Conservation (phyloP, 2,113 vertebrate genomes). For the Gymnocephalus cernua region DNA sequence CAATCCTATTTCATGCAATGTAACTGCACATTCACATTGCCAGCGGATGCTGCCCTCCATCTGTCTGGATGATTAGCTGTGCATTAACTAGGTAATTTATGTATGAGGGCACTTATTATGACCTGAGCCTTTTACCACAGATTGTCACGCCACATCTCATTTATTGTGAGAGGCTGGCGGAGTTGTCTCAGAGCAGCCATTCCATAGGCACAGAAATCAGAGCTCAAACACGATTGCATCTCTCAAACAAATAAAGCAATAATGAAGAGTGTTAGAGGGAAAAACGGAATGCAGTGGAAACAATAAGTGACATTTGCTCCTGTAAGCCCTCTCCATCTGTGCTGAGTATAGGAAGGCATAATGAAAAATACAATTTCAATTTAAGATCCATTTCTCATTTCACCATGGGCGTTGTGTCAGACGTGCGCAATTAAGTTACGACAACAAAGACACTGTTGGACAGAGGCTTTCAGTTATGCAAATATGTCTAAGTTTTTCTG, state of each 20-base stretch:
- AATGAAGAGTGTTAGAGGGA: constrained; percentile 61
- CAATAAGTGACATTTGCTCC: constrained; percentile 75
- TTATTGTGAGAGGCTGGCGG: constrained; percentile 60
- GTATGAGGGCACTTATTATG: constrained; percentile 73
- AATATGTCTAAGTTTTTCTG: constrained; percentile 11
- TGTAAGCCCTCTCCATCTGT: constrained; percentile 58
- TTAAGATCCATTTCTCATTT: constrained; percentile 68
- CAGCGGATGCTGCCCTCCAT: constrained; percentile 40
- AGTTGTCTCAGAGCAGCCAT: constrained; percentile 44
- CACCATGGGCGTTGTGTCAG: constrained; percentile 22
- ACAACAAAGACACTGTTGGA: constrained; percentile 27
- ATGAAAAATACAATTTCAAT: constrained; percentile 78
- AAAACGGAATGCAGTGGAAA: constrained; percentile 50
- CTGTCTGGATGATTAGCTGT: constrained; percentile 73
- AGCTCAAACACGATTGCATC: constrained; percentile 51
- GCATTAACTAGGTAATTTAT: constrained; percentile 78
- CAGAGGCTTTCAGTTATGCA: constrained; percentile 45
- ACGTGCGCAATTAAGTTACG: constrained; percentile 45
- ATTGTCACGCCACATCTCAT: constrained; percentile 79
- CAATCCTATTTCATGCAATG: constrained; percentile 44
- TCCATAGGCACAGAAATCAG: constrained; percentile 45
- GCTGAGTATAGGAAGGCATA: constrained; percentile 37
- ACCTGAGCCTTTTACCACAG: constrained; percentile 71
- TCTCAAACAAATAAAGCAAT: constrained; percentile 67
- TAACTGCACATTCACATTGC: constrained; percentile 33